phyloP scores from a whole-genome alignment of 2,797 vertebrate genomes.

The Allobates femoralis region DNA sequence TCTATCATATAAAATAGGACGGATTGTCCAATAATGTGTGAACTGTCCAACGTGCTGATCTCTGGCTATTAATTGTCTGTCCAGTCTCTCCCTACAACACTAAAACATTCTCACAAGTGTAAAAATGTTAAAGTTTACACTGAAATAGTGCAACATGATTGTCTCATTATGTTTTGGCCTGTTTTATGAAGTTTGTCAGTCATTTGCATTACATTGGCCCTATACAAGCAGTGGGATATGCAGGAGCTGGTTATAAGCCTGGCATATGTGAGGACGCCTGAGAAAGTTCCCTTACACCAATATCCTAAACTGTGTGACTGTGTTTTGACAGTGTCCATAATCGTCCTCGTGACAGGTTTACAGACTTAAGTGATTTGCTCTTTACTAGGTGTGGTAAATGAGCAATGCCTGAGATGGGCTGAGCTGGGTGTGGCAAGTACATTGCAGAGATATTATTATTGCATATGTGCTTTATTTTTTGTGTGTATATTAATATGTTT shows the following conservation, averaged over 20 bases:
- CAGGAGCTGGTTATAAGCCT: background rate
- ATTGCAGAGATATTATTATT: constrained; percentile 1
- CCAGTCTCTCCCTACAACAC: no score
- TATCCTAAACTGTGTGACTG: background rate
- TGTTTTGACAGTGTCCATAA: background rate
- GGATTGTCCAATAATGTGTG: background rate
- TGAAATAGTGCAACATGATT: background rate
- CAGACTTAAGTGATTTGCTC: background rate
- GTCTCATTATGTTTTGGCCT: no score
- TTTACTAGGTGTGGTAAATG: background rate
- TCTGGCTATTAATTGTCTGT: background rate
- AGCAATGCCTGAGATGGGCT: background rate
- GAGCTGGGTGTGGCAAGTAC: constrained; percentile 9
- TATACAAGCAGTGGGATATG: background rate
- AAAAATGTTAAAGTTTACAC: background rate
- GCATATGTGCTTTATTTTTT: background rate
- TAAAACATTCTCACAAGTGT: background rate
- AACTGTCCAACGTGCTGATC: constrained; percentile 53
- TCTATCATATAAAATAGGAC: background rate
- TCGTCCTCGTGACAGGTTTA: background rate
- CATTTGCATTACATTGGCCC: background rate
- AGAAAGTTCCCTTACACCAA: background rate
- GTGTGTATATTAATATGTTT: background rate
- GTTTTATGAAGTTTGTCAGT: background rate
- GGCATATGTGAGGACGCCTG: background rate